Evolutionary conservation across 2,888 invertebrate genomes (phyloP).

Genomic region (Eilema depressum): DNA sequence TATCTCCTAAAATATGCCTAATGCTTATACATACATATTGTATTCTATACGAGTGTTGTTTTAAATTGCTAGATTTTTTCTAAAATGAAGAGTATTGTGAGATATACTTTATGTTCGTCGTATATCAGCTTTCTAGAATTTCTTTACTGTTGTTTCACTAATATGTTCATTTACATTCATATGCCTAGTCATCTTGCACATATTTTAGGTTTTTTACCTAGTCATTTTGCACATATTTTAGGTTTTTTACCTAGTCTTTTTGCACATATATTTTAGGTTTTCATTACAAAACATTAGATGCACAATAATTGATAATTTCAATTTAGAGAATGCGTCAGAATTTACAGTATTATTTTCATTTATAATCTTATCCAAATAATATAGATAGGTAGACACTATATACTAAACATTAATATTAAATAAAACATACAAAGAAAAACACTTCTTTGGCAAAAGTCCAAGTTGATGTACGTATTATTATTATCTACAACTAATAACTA

Average conservation of each 20-base stretch:
- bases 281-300: too few species aligned
- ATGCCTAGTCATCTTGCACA: not conserved
- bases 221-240: too few species aligned
- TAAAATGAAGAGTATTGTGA: too few species aligned
- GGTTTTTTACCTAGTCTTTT: too few species aligned
- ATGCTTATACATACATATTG: too few species aligned
- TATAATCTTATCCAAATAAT: not conserved
- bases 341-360: conserved; percentile 3
- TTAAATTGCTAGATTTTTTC: not conserved
- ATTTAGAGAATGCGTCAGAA: not conserved
- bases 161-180: not conserved
- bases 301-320: too few species aligned
- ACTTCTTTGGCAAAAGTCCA: conserved; percentile 39
- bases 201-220: not conserved
- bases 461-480: conserved; percentile 26
- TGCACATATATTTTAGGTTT: too few species aligned
- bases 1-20: not conserved
- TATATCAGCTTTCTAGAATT: not conserved
- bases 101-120: not conserved
- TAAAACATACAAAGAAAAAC: conserved; percentile 35
- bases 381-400: conserved; percentile 1
- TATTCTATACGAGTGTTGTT: not conserved
- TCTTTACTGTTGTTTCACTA: not conserved
- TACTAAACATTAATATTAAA: conserved; percentile 38
- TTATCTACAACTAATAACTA: conserved; percentile 34